Evolutionary conservation across 2,113 vertebrate genomes (phyloP).

Genomic region (Notothenia rossii): DNA sequence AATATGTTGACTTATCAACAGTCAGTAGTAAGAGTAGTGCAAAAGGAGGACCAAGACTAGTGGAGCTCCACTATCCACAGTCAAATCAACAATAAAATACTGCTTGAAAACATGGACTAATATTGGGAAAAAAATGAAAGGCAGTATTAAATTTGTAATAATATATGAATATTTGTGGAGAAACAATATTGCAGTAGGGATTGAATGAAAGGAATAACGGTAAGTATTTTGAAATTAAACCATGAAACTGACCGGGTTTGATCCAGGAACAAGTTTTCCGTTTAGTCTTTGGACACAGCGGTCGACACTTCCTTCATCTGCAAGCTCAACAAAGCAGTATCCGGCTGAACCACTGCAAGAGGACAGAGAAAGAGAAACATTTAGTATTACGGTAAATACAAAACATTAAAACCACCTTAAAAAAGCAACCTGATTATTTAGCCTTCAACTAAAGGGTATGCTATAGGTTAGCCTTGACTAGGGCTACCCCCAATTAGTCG

Average conservation of each 20-base stretch:
- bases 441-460: neutral
- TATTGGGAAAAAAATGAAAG: constrained; percentile 62
- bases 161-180: constrained; percentile 18
- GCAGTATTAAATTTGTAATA: constrained; percentile 55
- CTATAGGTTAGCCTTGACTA: neutral
- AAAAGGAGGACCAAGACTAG: constrained; percentile 53
- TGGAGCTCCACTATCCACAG: constrained; percentile 68
- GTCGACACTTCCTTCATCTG: constrained; percentile 86
- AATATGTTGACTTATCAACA: neutral
- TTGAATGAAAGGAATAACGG: constrained; percentile 11
- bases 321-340: constrained; percentile 88
- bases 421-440: neutral
- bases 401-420: neutral
- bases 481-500: too few relatives aligned
- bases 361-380: neutral
- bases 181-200: constrained; percentile 27
- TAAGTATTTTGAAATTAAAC: constrained; percentile 40
- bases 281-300: constrained; percentile 86
- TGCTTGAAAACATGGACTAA: constrained; percentile 34
- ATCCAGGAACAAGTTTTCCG: constrained; percentile 87
- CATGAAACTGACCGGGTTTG: constrained; percentile 84
- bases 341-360: constrained; percentile 81
- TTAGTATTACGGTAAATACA: too few relatives aligned
- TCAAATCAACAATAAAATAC: constrained; percentile 41
- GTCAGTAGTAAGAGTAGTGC: neutral